These are phyloP conservation scores for Saturnia pavonia DNA, from an alignment of 2,888 invertebrate species.

Conservation along the genomic window DNA sequence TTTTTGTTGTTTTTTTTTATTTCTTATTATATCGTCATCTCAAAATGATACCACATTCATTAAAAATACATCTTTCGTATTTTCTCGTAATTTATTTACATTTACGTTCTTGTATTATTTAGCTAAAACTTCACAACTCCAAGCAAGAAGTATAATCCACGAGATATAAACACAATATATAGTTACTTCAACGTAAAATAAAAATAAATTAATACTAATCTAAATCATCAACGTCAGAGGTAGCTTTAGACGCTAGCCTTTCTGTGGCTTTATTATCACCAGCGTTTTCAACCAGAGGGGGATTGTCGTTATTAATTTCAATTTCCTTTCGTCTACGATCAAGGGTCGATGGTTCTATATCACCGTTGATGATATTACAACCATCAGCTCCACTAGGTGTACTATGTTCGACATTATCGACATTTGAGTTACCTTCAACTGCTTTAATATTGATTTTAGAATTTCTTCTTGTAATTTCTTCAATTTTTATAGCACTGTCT, in stretches of 20 bases:
- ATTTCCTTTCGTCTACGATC: slow-evolving; percentile 67
- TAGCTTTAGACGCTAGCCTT: slow-evolving; percentile 53
- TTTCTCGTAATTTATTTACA: slow-evolving; percentile 8
- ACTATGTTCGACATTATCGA: slow-evolving; percentile 35
- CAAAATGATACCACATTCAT: slow-evolving; percentile 20
- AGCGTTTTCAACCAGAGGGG: slow-evolving; percentile 37
- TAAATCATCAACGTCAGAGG: slow-evolving; percentile 67
- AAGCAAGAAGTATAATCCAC: slow-evolving; percentile 52
- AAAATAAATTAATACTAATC: slow-evolving; percentile 56
- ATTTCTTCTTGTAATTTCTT: slow-evolving; percentile 61
- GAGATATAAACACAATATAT: slow-evolving; percentile 41
- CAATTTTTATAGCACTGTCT: slow-evolving; percentile 56
- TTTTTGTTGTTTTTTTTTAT: neutral
- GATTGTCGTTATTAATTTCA: slow-evolving; percentile 42
- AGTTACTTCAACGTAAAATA: slow-evolving; percentile 44
- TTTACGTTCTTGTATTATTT: slow-evolving; percentile 29
- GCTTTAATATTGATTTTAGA: slow-evolving; percentile 43
- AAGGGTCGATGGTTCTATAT: slow-evolving; percentile 52
- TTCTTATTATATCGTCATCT: slow-evolving; percentile 14
- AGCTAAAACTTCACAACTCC: slow-evolving; percentile 42
- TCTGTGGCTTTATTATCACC: slow-evolving; percentile 31
- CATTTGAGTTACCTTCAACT: slow-evolving; percentile 41
- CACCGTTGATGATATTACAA: slow-evolving; percentile 35
- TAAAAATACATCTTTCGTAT: slow-evolving; percentile 2
- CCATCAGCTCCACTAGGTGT: slow-evolving; percentile 41